Conservation (phyloP, 2,888 invertebrate genomes). For the Cerastoderma edule region DNA sequence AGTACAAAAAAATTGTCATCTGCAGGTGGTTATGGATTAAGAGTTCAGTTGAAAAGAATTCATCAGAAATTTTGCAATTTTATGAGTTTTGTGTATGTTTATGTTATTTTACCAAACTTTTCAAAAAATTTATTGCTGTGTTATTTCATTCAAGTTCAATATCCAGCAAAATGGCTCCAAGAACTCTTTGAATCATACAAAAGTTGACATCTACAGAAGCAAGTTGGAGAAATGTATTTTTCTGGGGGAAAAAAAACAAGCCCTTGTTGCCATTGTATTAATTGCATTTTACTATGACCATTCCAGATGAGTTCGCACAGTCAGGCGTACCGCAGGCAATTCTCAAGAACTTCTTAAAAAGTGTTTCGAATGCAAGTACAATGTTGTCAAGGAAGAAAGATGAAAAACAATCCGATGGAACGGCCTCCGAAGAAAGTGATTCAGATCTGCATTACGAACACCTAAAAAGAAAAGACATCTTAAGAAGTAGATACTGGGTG, state of each 20-base stretch:
- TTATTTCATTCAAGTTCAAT: no score
- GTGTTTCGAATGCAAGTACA: conserved; percentile 35
- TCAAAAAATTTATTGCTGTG: no score
- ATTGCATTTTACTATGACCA: no score
- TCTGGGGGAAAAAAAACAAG: neutral
- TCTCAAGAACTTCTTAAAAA: conserved; percentile 50
- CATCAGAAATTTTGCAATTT: no score
- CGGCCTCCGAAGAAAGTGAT: conserved; percentile 35
- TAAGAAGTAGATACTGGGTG: neutral
- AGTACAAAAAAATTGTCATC: no score
- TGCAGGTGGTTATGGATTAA: no score
- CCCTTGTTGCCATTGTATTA: neutral
- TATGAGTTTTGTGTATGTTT: no score
- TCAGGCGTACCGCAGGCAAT: conserved; percentile 43
- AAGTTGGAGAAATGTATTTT: neutral
- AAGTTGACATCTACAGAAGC: no score
- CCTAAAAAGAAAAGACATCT: conserved; percentile 19
- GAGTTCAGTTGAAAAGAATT: no score
- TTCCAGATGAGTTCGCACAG: conserved; percentile 45
- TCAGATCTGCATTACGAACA: conserved; percentile 30
- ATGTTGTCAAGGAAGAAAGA: neutral
- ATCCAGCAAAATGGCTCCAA: no score
- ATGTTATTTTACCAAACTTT: no score
- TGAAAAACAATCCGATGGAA: neutral
- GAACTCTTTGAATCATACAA: neutral